Conservation (phyloP, 2,888 invertebrate genomes). For the Zhuqinia jingwanae region DNA sequence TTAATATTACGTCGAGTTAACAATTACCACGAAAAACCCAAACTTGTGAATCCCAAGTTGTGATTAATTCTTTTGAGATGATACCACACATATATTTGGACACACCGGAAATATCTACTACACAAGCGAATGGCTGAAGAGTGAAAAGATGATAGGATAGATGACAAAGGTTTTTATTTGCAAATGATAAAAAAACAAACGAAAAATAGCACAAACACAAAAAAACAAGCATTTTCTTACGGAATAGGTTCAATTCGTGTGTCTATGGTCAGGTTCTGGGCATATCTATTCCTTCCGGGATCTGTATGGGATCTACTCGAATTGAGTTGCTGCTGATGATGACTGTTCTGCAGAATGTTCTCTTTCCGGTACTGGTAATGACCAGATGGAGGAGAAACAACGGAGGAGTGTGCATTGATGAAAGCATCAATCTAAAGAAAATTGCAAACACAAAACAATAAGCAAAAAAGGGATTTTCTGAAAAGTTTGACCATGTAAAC, state of each 20-base stretch:
- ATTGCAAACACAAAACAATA: conserved; percentile 63
- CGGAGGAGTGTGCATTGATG: conserved; percentile 61
- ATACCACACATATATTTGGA: neutral
- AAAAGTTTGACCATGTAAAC: neutral
- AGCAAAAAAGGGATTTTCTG: conserved; percentile 19
- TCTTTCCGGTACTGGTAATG: conserved; percentile 62
- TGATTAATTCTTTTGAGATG: neutral
- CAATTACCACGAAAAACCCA: no score
- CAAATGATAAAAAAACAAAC: conserved; percentile 54
- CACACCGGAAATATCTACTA: neutral
- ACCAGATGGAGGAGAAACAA: conserved; percentile 48
- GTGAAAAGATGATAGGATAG: no score
- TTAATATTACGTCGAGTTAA: no score
- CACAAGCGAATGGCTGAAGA: neutral
- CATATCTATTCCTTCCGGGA: conserved; percentile 73
- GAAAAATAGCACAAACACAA: conserved; percentile 36
- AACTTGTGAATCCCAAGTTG: no score
- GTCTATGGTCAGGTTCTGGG: conserved; percentile 77
- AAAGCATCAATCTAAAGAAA: conserved; percentile 67
- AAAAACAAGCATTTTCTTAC: conserved; percentile 72
- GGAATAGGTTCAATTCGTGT: conserved; percentile 77
- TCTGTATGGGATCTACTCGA: conserved; percentile 61
- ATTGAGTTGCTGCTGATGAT: conserved; percentile 28
- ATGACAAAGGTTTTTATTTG: conserved; percentile 4
- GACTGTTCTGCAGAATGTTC: conserved; percentile 51